Conservation (phyloP, 2,797 vertebrate genomes). For the Tapera naevia region DNA sequence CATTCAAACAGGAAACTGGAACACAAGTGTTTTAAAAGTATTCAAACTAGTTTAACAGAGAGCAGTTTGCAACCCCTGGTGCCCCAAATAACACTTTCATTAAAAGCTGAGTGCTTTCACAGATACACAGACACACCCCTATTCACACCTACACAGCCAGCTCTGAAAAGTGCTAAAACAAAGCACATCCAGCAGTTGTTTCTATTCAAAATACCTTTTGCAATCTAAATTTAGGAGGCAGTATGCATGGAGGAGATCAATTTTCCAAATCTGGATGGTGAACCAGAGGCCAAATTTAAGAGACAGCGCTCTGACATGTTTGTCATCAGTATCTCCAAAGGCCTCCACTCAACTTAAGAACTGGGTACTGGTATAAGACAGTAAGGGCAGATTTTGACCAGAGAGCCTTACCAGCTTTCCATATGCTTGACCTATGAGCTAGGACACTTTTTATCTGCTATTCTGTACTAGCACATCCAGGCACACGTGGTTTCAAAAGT, state of each 20-base stretch:
- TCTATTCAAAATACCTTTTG: constrained; percentile 20
- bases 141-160: not conserved
- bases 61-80: not conserved
- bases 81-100: not conserved
- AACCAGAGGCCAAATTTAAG: not conserved
- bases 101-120: not conserved
- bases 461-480: not conserved
- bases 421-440: not conserved
- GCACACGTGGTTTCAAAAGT: not conserved
- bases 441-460: not conserved
- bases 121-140: not conserved
- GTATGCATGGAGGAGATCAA: not conserved
- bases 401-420: not conserved
- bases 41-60: not conserved
- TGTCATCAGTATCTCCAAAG: not conserved
- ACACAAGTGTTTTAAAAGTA: not conserved
- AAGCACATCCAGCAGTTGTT: constrained; percentile 54
- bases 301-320: not conserved
- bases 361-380: not conserved
- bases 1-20: constrained; percentile 6
- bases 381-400: not conserved
- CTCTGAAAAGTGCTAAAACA: not conserved
- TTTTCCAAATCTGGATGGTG: constrained; percentile 22
- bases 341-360: not conserved
- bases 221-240: not conserved